Percentiles rank a stretch among this genome's conserved stretches.
These are phyloP conservation scores for Dendroctonus valens DNA, from an alignment of 1,140 invertebrate genomes.

Conservation along the genomic window DNA sequence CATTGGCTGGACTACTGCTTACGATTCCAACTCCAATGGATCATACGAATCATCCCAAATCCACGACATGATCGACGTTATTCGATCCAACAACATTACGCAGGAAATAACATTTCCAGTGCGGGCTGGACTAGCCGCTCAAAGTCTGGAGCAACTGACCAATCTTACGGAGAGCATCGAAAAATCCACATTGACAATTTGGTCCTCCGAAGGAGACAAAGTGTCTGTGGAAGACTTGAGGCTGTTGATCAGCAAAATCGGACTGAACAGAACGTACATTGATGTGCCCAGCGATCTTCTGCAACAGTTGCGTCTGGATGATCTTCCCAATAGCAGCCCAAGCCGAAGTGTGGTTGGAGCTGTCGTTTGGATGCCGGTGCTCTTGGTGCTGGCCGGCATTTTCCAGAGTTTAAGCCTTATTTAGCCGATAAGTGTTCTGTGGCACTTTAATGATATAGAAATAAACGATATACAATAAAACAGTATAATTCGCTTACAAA, in stretches of 20 bases:
- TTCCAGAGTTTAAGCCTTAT: no score
- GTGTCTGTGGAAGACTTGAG: slow-evolving; percentile 62
- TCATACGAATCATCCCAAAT: slow-evolving; percentile 70
- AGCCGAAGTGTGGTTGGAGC: no score
- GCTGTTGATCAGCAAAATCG: slow-evolving; percentile 60
- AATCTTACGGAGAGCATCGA: slow-evolving; percentile 54
- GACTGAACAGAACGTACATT: slow-evolving; percentile 65
- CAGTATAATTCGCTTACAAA: no score
- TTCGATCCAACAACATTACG: slow-evolving; percentile 54
- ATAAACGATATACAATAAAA: no score
- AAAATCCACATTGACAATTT: slow-evolving; percentile 68
- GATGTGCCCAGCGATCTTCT: slow-evolving; percentile 64
- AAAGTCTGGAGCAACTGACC: slow-evolving; percentile 59
- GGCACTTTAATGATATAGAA: no score
- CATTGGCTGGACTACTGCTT: slow-evolving; percentile 83
- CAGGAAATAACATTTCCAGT: slow-evolving; percentile 81
- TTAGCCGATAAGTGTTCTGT: no score
- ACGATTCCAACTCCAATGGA: slow-evolving; percentile 55
- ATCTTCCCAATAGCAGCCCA: slow-evolving; percentile 14
- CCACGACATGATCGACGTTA: slow-evolving; percentile 66
- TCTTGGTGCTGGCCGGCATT: no score
- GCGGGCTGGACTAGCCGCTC: slow-evolving; percentile 68
- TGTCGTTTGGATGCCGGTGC: no score
- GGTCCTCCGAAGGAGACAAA: slow-evolving; percentile 62
- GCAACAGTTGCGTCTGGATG: slow-evolving; percentile 53